phyloP scores from a whole-genome alignment of 2,113 vertebrate species.

The Podarcis muralis region DNA sequence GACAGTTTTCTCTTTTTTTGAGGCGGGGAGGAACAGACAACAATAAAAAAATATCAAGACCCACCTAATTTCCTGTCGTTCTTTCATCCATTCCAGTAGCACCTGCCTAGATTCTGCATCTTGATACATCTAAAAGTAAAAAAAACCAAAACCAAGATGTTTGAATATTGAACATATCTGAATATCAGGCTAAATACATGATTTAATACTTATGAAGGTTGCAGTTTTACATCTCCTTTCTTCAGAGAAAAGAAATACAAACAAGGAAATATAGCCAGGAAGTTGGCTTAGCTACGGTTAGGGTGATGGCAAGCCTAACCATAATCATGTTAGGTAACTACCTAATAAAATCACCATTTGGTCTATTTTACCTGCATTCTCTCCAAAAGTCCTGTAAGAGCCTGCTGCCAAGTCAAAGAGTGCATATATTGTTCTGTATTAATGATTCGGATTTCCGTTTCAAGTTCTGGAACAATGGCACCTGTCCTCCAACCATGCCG shows the following conservation, averaged over 20 bases:
- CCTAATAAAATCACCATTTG: too few relatives aligned
- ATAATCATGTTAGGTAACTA: background rate
- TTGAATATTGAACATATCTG: background rate
- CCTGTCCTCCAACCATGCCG: conserved; percentile 83
- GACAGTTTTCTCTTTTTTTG: background rate
- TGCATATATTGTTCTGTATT: conserved; percentile 86
- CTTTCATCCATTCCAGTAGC: conserved; percentile 81
- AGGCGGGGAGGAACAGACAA: background rate
- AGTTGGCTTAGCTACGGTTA: background rate
- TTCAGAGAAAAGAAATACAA: background rate
- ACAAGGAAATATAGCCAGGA: background rate
- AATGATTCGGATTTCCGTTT: conserved; percentile 82
- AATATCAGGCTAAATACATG: background rate
- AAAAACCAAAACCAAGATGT: background rate
- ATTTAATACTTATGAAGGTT: background rate
- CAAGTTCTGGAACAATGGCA: conserved; percentile 83
- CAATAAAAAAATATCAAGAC: fast-evolving
- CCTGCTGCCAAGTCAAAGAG: conserved; percentile 85
- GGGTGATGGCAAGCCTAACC: background rate
- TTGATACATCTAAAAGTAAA: conserved; percentile 76
- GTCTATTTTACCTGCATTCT: conserved; percentile 79
- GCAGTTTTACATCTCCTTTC: background rate
- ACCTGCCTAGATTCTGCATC: conserved; percentile 80
- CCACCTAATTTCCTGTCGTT: conserved; percentile 83
- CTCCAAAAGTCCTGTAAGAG: conserved; percentile 81